These are phyloP conservation scores for Sphinx pinastri DNA, from an alignment of 2,888 invertebrate genomes.

Conservation along the genomic window DNA sequence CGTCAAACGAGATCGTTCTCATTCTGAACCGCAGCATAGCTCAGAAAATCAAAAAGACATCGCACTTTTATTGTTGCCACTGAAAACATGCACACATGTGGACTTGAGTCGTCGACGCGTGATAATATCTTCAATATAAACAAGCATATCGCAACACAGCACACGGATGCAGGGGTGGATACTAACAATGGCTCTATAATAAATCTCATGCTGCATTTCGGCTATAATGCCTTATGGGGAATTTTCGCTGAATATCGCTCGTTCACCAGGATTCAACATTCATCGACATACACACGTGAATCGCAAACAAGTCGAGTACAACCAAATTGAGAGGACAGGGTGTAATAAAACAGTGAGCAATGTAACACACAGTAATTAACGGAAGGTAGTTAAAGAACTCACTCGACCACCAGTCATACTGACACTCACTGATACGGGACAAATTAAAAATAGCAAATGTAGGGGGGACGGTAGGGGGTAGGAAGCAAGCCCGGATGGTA, in stretches of 20 bases:
- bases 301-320: conserved; percentile 78
- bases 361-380: not conserved
- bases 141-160: conserved; percentile 72
- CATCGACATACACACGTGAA: conserved; percentile 57
- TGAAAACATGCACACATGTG: conserved; percentile 75
- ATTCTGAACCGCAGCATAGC: conserved; percentile 66
- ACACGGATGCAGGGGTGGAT: conserved; percentile 74
- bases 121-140: conserved; percentile 49
- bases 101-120: conserved; percentile 56
- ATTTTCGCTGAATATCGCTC: conserved; percentile 81
- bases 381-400: conserved; percentile 25
- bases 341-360: conserved; percentile 21
- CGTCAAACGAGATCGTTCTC: conserved; percentile 51
- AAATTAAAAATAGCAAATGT: conserved; percentile 55
- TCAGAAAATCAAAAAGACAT: conserved; percentile 80
- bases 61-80: conserved; percentile 74
- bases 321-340: conserved; percentile 64
- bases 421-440: conserved; percentile 60
- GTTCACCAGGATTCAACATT: conserved; percentile 61
- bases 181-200: conserved; percentile 65
- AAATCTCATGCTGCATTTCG: conserved; percentile 65
- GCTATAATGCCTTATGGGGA: conserved; percentile 51
- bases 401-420: conserved; percentile 42
- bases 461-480: conserved; percentile 46
- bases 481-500: conserved; percentile 70